Evolutionary conservation across 53 echinoderm and acorn worm genomes (phyloP).

Genomic region (Echinometra lucunter): DNA sequence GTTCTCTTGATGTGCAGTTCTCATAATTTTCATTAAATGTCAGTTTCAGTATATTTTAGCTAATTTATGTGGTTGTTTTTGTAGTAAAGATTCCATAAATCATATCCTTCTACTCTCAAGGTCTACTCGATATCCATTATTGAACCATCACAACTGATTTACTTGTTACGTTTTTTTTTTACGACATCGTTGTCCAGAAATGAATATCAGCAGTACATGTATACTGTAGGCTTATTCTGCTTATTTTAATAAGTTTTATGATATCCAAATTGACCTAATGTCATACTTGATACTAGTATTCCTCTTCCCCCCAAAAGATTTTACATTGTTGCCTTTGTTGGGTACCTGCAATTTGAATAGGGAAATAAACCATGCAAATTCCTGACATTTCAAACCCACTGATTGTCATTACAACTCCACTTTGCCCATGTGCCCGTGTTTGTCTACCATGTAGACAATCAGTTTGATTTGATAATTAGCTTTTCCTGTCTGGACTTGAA

Average conservation of each 20-base stretch:
- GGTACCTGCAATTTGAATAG: neutral
- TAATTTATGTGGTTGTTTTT: neutral
- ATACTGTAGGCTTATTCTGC: too few species aligned
- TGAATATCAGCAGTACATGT: too few species aligned
- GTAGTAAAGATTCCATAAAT: neutral
- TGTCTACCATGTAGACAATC: neutral
- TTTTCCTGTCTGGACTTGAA: conserved; percentile 47
- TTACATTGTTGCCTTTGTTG: too few species aligned
- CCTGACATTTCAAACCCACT: neutral
- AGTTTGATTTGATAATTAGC: neutral
- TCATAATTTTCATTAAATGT: neutral
- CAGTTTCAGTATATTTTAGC: neutral
- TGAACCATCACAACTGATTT: too few species aligned
- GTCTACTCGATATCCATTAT: too few species aligned
- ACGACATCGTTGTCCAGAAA: too few species aligned
- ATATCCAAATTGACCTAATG: too few species aligned
- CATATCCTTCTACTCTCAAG: neutral
- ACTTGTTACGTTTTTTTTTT: too few species aligned
- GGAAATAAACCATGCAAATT: neutral
- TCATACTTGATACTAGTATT: too few species aligned
- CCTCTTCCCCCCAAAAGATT: neutral
- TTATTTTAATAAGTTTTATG: too few species aligned
- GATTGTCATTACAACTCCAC: neutral
- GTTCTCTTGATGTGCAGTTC: neutral
- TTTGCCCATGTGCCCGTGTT: neutral